Base-by-base conservation (phyloP, 2,888 invertebrate genomes). In the Coelinius sp. region DNA sequence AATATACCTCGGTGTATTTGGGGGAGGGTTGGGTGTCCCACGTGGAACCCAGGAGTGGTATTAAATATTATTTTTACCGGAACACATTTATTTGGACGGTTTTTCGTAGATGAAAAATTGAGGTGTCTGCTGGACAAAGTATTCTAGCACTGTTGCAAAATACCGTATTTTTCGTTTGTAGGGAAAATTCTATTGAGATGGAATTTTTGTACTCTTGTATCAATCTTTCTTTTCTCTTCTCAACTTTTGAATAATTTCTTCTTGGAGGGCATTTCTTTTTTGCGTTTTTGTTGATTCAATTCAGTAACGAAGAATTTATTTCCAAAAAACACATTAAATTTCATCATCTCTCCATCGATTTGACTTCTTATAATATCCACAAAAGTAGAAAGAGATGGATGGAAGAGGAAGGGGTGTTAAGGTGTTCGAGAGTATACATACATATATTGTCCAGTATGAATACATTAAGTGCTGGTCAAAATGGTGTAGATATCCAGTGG, bases 371-470 rank as follows among this genome's bases (percentile, higher is more conserved):
- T 1, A 35, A 2, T 8, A 35, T 35, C 35, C 8, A 35, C 41
- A 41, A 5, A 41, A 12, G 41, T n/a, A 41, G 41, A 41, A 41
- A 41, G 41, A n/a, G n/a, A 41, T 41, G 41, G 5, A n/a, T 41
- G 5, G n/a, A 41, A 1, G 41, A 10, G 46, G 46, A 14, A 20
- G 8, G 14, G 6, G 20, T 14, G 20, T 49, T 17, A 49, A 49
- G 46, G 35, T 27, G 66, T 53, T 53, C 53, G 46, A 17, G 65
- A 27, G 41, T 20, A 81, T 82, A 81, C 82, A 84, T 85, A 83
- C 85, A 84, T 85, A 84, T 84, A 84, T 85, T 83, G n/a, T 20
- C 82, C 81, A 81, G 82, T 83, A 85, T 85, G 84, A 85, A 84
- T 85, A 83, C 81, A 85, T 85, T 82, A 82, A 79, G 78, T 77